Evolutionary conservation across 2,797 vertebrate species (phyloP).

Genomic region (Tragelaphus eurycerus): DNA sequence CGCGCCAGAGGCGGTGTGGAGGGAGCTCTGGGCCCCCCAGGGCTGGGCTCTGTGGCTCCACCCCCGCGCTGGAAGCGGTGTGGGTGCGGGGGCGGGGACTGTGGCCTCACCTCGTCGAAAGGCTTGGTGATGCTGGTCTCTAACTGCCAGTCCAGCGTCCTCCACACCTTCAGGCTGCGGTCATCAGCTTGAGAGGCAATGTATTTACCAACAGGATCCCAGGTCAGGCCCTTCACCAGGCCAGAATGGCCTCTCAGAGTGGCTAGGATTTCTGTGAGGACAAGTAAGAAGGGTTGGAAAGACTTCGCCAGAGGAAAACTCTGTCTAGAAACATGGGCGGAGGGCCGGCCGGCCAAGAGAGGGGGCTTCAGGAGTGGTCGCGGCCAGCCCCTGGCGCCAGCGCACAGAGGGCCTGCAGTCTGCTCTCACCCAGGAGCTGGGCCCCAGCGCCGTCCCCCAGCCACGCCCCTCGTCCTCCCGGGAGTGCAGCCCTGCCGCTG

Average conservation of each 20-base stretch:
- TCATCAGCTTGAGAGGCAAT: conserved; percentile 99
- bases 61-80: fast-evolving
- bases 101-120: conserved; percentile 91
- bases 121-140: conserved; percentile 99
- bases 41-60: neutral
- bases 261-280: conserved; percentile 91
- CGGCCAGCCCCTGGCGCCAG: neutral
- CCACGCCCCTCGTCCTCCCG: neutral
- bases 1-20: neutral
- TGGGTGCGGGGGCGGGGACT: neutral
- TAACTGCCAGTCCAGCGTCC: conserved; percentile 98
- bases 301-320: neutral
- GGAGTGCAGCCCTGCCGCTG: neutral
- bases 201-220: conserved; percentile 99
- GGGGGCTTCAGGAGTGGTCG: neutral
- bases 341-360: neutral
- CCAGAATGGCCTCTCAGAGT: conserved; percentile 96
- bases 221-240: conserved; percentile 97
- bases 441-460: neutral
- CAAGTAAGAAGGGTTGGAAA: neutral
- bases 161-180: conserved; percentile 97
- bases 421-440: neutral
- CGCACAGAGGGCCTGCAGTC: neutral
- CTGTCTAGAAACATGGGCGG: neutral
- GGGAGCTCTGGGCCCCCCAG: neutral